Percentiles rank a stretch among this genome's conserved stretches.
Conservation (phyloP, 2,113 vertebrate genomes). For the Tylochromis polylepis region DNA sequence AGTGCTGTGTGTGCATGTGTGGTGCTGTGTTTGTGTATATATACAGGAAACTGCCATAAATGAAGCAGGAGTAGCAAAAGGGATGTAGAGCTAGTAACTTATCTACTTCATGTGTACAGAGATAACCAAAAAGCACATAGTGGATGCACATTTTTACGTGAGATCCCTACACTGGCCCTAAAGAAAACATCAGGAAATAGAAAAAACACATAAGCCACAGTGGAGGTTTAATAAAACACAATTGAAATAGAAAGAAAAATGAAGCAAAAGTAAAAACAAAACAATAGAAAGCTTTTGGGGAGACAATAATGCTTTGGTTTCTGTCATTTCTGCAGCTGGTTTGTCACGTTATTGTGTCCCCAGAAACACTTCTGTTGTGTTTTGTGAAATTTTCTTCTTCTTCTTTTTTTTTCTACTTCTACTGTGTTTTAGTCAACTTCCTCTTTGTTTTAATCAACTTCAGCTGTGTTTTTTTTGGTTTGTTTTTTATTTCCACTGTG, state of each 20-base stretch:
- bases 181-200: background rate
- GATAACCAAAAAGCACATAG: background rate
- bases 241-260: fast-evolving
- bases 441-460: background rate
- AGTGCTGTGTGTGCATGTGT: background rate
- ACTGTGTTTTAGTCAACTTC: background rate
- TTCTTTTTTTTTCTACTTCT: background rate
- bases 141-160: background rate
- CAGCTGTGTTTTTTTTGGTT: background rate
- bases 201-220: background rate
- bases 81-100: constrained; percentile 48
- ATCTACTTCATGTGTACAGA: constrained; percentile 20
- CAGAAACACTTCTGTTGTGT: background rate
- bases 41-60: background rate
- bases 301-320: background rate
- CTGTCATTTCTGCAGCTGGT: background rate
- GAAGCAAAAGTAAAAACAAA: background rate
- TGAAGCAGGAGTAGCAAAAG: constrained; percentile 3
- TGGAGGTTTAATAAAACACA: background rate
- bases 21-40: background rate
- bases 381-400: background rate
- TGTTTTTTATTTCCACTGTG: fast-evolving
- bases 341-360: background rate
- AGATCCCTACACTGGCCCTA: background rate
- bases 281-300: background rate